phyloP scores from a whole-genome alignment of 2,113 vertebrate genomes.

The Platysternon megacephalum region DNA sequence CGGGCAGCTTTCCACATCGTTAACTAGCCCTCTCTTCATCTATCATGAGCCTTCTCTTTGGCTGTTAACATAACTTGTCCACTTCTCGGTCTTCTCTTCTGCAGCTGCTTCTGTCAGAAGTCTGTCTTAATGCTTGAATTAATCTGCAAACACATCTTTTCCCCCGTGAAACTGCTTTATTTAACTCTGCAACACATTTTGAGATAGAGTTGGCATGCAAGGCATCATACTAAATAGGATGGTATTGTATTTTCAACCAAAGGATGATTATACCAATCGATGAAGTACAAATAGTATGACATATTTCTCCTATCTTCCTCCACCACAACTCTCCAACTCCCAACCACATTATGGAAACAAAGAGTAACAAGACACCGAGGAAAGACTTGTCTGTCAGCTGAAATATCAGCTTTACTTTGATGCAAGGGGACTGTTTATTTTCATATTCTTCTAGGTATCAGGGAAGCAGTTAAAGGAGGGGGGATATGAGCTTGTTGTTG shows the following conservation, averaged over 20 bases:
- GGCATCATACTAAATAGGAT: accelerated
- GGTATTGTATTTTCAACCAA: not conserved
- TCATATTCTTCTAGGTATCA: not conserved
- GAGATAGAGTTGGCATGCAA: not conserved
- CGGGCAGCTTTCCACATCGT: not conserved
- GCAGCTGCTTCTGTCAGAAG: not conserved
- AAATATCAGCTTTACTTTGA: not conserved
- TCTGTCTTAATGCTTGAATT: not conserved
- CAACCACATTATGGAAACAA: accelerated
- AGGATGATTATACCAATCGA: not conserved
- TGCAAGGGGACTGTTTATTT: not conserved
- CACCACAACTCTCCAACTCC: not conserved
- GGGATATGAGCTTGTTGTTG: not conserved
- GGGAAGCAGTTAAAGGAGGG: not conserved
- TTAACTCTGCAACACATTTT: not conserved
- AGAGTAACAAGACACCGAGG: not conserved
- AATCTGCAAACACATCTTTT: not conserved
- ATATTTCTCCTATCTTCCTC: not conserved
- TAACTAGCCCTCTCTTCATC: not conserved
- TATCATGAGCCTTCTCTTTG: slow-evolving; percentile 7
- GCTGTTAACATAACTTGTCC: slow-evolving; percentile 2
- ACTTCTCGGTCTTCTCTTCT: not conserved
- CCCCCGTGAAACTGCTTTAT: accelerated
- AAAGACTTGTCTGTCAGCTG: not conserved
- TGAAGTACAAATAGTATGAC: not conserved